Base-by-base conservation (phyloP, 2,113 vertebrate genomes). In the Tragulus kanchil region DNA sequence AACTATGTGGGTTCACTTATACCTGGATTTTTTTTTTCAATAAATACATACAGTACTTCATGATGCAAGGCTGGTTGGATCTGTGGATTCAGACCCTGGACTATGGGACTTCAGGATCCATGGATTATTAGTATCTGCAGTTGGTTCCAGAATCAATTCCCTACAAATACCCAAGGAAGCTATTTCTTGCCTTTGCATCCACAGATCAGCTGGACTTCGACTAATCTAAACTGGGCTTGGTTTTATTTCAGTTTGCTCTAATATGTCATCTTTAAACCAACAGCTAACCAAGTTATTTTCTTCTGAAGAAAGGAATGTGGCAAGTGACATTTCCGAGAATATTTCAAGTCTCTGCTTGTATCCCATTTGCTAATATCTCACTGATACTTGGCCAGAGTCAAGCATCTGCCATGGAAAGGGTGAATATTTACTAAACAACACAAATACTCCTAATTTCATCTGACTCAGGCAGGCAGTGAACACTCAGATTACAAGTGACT, bases 51-150 rank as follows among this genome's bases (percentile, higher is more conserved):
- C 17, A 79, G 16, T 6, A 56, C 64, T n/a, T 31, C 28, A n/a
- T 31, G 19, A 82, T 58, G 19, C 0, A 0, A 36, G 3, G 54
- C 36, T 82, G 54, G 78, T 7, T 42, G 78, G 58, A 25, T 15
- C n/a, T 13, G 21, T 8, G 6, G 56, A 36, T 65, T 15, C 0
- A 0, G 19, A 58, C 31, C 12, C 58, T 36, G 21, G n/a, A 36
- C 78, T 58, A 9, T 58, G 78, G 54, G n/a, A 82, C n/a, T 82
- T 82, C 11, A 58, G 11, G 3, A 82, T 7, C 78, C 54, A 82
- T 3, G 31, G 6, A 82, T 58, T 23, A 36, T 42, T 36, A 58
- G 6, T 58, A 82, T 58, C n/a, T 42, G 21, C n/a, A 8, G n/a
- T 82, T 25, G 54, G 54, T 58, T 82, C 54, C n/a, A 36, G 31